A percentile compares a stretch with the other conserved stretches of the same genome.
phyloP scores from a whole-genome alignment of 1,140 invertebrate genomes.

The Teleopsis dalmanni region DNA sequence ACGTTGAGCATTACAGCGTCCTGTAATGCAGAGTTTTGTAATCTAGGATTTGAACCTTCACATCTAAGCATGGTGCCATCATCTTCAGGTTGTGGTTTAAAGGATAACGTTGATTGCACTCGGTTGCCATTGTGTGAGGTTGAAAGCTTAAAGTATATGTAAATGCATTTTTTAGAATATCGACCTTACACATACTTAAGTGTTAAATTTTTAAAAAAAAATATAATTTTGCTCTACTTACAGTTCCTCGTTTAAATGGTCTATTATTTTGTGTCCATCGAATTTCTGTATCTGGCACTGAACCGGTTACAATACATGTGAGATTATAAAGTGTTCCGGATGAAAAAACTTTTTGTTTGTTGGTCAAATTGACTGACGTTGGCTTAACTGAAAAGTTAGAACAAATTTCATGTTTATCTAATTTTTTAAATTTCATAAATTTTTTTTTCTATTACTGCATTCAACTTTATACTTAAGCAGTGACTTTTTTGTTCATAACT shows the following conservation, averaged over 20 bases:
- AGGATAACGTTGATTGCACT: conserved; percentile 69
- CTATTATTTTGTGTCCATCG: conserved; percentile 73
- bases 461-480: too few relatives aligned
- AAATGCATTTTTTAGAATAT: not conserved
- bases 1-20: conserved; percentile 75
- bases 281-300: conserved; percentile 71
- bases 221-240: conserved; percentile 36
- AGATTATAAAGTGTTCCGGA: conserved; percentile 70
- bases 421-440: too few relatives aligned
- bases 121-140: conserved; percentile 58
- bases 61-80: conserved; percentile 75
- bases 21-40: conserved; percentile 64
- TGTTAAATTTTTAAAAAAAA: not conserved
- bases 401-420: too few relatives aligned
- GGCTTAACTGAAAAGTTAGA: conserved; percentile 57
- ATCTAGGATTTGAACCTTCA: conserved; percentile 70
- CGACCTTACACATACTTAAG: not conserved
- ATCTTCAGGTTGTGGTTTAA: conserved; percentile 74
- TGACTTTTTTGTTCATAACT: too few relatives aligned
- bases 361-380: conserved; percentile 61
- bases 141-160: conserved; percentile 47
- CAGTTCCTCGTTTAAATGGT: conserved; percentile 64
- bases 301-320: conserved; percentile 71
- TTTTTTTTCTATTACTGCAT: too few relatives aligned
- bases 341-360: conserved; percentile 64